Evolutionary conservation across 2,888 invertebrate genomes (phyloP), one percentile per base, ranked within the genome.

Genomic region (Cryptus viduatorius): DNA sequence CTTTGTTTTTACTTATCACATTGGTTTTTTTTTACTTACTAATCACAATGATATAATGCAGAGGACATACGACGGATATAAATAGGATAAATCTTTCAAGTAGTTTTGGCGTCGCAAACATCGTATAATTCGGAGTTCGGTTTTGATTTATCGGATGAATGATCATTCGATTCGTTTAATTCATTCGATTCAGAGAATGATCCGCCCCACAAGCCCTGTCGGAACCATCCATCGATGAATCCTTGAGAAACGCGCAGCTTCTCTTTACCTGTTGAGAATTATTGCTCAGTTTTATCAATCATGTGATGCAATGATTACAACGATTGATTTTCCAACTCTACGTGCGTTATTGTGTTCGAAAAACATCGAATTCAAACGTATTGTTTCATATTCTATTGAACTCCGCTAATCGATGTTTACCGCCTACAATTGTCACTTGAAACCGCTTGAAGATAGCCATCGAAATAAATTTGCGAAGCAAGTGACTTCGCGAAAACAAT

Each of bases 211-310:
- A 84, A 79, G 65, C 84, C 78, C 71, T 84, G 82, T 59, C 59
- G 84, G 61, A 84, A 84, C 84, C 84, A 84, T 82, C 82, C 84
- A 71, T 84, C 84, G 84, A 84, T 76, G 84, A 84, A 75, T n/a
- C 84, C 82, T 65, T 82, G 75, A 59, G 56, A 24, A 24, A 24
- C 75, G 65, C 68, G 72, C 64, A 64, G 78, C 56, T 81, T 84
- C 81, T 73, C 69, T 82, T 64, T 84, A 79, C 79, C 84, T 84
- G 84, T 84, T 84, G 84, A 79, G 10, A 82, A 79, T 84, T 82
- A 75, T 82, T 71, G 71, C 75, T 82, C 79, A 71, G 65, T 79
- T 79, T 48, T 61, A 84, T 80, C 50, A 79, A 82, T 75, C 75
- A 75, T 71, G 48, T 31, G 48, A 46, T 53, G 37, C 42, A 67